Evolutionary conservation across 1,140 invertebrate species (phyloP).

Genomic region (Pseudomyrmex concolor): DNA sequence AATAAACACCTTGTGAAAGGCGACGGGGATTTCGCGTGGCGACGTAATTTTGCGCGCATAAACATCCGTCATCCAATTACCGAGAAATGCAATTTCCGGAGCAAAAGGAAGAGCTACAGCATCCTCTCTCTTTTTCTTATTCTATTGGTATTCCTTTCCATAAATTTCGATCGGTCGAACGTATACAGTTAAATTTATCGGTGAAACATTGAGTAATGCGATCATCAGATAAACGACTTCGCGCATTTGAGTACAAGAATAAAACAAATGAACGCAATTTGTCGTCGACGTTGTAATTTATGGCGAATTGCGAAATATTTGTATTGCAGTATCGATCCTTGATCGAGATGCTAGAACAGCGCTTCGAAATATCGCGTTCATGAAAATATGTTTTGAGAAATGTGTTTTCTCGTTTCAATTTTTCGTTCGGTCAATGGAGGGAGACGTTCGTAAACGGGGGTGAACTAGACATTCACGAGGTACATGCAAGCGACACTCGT

Average conservation of each 20-base stretch:
- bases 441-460: neutral
- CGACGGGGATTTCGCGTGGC: conserved; percentile 37
- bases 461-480: conserved; percentile 13
- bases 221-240: neutral
- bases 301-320: neutral
- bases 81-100: conserved; percentile 65
- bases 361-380: neutral
- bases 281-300: neutral
- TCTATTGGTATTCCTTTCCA: neutral
- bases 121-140: conserved; percentile 4
- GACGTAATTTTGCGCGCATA: conserved; percentile 66
- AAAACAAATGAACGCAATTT: neutral
- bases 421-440: neutral
- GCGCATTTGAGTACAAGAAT: neutral
- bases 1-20: conserved; percentile 58
- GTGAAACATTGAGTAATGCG: conserved; percentile 9
- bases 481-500: conserved; percentile 60
- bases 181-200: neutral
- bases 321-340: neutral
- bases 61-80: conserved; percentile 71
- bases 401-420: conserved; percentile 27
- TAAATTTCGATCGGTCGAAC: conserved; percentile 28
- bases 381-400: conserved; percentile 36
- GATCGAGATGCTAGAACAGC: conserved; percentile 15
- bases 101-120: neutral